Percentiles rank a stretch among this genome's conserved stretches.
phyloP scores from a whole-genome alignment of 2,888 invertebrate species.

The Galerucella pusilla region DNA sequence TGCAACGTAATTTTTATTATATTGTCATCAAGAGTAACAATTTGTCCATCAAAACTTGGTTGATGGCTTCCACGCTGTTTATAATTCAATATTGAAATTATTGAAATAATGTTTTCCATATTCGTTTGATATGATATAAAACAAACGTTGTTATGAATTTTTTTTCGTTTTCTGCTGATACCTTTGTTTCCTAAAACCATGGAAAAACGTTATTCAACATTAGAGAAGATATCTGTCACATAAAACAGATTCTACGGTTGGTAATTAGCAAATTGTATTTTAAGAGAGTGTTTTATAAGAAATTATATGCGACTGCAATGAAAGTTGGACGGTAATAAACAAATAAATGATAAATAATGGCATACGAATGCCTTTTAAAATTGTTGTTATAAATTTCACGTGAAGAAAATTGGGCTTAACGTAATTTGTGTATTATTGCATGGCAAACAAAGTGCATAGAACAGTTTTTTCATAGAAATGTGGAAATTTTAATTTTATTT shows the following conservation, averaged over 20 bases:
- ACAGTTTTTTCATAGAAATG: no score
- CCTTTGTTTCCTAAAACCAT: neutral
- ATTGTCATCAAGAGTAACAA: no score
- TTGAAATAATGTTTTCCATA: no score
- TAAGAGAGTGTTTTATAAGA: conserved; percentile 34
- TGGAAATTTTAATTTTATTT: no score
- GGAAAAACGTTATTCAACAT: conserved; percentile 42
- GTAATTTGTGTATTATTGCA: neutral
- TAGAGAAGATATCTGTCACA: conserved; percentile 44
- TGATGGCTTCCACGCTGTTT: no score
- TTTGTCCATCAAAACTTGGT: no score
- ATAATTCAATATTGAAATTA: no score
- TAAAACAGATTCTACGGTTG: conserved; percentile 43
- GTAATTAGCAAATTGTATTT: conserved; percentile 47
- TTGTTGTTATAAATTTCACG: neutral
- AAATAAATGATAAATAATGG: conserved; percentile 37
- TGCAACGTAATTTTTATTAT: no score
- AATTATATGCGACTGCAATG: conserved; percentile 26
- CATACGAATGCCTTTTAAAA: conserved; percentile 8
- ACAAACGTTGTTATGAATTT: no score
- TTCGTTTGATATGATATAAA: no score
- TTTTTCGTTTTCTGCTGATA: neutral
- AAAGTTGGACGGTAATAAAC: conserved; percentile 32
- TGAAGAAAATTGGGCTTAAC: neutral
- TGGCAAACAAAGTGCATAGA: neutral